Conservation (phyloP, 1,140 invertebrate species). For the Piezodorus guildinii region DNA sequence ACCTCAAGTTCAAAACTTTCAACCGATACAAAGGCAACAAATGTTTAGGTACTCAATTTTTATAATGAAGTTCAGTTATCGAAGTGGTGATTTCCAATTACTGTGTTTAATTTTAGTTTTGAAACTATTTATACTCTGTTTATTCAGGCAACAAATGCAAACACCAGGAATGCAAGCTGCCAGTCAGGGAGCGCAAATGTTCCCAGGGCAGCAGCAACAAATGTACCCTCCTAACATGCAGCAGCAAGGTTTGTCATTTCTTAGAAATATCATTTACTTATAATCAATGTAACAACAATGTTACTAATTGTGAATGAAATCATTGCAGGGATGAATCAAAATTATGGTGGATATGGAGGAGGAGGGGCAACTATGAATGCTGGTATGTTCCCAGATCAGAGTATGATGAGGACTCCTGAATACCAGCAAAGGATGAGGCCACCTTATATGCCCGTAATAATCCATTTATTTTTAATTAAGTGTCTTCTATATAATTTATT, state of each 20-base stretch:
- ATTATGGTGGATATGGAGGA: constrained; percentile 44
- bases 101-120: neutral
- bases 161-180: constrained; percentile 25
- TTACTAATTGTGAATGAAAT: too few relatives aligned
- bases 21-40: constrained; percentile 36
- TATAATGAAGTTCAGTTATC: too few relatives aligned
- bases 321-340: constrained; percentile 39
- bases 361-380: constrained; percentile 25
- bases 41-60: constrained; percentile 20
- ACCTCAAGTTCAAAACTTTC: constrained; percentile 30
- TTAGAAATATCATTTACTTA: neutral
- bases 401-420: constrained; percentile 37
- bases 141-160: constrained; percentile 38
- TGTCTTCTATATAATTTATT: neutral
- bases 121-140: too few relatives aligned
- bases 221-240: constrained; percentile 33
- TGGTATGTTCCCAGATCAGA: constrained; percentile 42
- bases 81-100: too few relatives aligned
- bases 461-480: neutral
- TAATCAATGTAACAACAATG: too few relatives aligned
- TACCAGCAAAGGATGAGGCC: constrained; percentile 41
- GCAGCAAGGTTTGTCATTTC: constrained; percentile 38
- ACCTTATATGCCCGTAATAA: constrained; percentile 39
- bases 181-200: constrained; percentile 31
- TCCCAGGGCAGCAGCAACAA: constrained; percentile 31